phyloP scores from a whole-genome alignment of 2,113 vertebrate genomes.

The Sinocyclocheilus rhinocerous region DNA sequence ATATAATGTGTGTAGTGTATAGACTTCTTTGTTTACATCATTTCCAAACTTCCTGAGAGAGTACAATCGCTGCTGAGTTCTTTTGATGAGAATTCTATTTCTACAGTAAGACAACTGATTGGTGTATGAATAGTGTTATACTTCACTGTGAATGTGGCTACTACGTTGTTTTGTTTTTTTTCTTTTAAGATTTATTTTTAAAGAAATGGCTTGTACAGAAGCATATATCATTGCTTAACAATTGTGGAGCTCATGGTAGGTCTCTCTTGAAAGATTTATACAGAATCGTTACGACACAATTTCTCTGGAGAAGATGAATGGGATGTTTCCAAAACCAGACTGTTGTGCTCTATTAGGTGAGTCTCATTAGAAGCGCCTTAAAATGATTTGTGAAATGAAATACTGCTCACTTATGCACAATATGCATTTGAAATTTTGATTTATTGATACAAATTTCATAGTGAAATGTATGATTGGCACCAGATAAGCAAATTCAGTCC shows the following conservation, averaged over 20 bases:
- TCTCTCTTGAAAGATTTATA: conserved; percentile 13
- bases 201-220: not conserved
- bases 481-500: not conserved
- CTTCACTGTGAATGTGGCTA: not conserved
- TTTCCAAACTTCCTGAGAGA: no score
- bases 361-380: not conserved
- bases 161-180: not conserved
- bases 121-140: not conserved
- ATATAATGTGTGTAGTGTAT: no score
- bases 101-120: not conserved
- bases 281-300: not conserved
- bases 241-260: not conserved
- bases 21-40: no score
- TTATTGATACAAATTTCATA: not conserved
- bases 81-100: not conserved
- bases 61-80: not conserved
- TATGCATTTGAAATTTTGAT: not conserved
- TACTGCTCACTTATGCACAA: no score
- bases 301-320: conserved; percentile 4
- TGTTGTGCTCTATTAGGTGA: not conserved
- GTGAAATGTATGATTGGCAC: not conserved
- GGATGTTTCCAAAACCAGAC: not conserved
- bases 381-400: not conserved
- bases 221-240: not conserved
- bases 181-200: not conserved